Percentiles rank a stretch among this genome's conserved stretches.
Conservation (phyloP, 2,113 vertebrate species). For the Rhombomys opimus region DNA sequence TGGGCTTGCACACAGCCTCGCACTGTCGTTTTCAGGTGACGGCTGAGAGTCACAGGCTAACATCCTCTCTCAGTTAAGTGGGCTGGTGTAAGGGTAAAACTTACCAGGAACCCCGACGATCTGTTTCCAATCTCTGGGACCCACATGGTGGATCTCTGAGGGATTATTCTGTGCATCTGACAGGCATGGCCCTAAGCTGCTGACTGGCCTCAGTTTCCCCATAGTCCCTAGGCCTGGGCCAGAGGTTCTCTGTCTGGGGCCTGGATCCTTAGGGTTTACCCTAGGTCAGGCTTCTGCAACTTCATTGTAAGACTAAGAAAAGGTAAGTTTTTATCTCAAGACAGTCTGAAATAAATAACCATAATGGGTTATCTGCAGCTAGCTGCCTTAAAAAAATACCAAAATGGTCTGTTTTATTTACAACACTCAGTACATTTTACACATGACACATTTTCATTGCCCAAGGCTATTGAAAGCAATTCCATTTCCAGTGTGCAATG, state of each 20-base stretch:
- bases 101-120: no score
- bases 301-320: neutral
- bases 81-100: neutral
- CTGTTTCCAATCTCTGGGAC: no score
- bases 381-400: slow-evolving; percentile 74
- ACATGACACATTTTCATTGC: slow-evolving; percentile 80
- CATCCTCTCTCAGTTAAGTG: neutral
- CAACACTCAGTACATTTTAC: slow-evolving; percentile 79
- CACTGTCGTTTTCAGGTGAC: neutral
- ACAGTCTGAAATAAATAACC: no score
- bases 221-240: neutral
- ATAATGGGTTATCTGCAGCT: neutral
- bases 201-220: neutral
- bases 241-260: neutral
- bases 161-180: neutral
- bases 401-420: slow-evolving; percentile 80
- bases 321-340: neutral
- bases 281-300: neutral
- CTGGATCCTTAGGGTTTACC: neutral
- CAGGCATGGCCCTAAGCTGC: neutral
- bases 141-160: neutral
- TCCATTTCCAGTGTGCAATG: slow-evolving; percentile 81
- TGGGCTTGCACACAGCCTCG: neutral
- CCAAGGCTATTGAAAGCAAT: slow-evolving; percentile 79
- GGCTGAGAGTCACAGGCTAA: neutral